Conservation (phyloP, 2,888 invertebrate genomes). For the Salpingus planirostris region DNA sequence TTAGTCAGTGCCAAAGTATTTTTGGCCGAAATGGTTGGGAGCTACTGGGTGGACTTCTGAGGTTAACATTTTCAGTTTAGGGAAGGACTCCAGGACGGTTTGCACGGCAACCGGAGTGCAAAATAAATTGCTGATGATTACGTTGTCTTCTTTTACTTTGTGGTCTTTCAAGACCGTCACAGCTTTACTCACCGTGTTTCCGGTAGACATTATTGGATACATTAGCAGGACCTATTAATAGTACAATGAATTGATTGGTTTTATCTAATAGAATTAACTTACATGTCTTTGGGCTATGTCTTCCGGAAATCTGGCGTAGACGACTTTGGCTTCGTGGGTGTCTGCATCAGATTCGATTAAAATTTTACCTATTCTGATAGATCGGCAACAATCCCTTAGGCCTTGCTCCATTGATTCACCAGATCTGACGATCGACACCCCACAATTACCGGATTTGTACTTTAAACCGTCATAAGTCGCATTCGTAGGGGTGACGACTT, state of each 20-base stretch:
- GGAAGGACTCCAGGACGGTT: conserved; percentile 75
- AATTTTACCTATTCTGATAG: conserved; percentile 97
- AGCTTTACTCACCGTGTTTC: conserved; percentile 91
- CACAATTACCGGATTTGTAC: conserved; percentile 96
- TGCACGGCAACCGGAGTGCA: conserved; percentile 88
- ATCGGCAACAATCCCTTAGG: conserved; percentile 92
- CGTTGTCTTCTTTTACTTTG: conserved; percentile 86
- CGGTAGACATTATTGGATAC: conserved; percentile 99
- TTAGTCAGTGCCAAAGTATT: conserved; percentile 99
- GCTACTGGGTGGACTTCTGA: conserved; percentile 92
- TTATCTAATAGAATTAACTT: conserved; percentile 15
- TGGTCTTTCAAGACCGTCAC: conserved; percentile 91
- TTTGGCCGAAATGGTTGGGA: conserved; percentile 96
- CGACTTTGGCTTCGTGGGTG: conserved; percentile 92
- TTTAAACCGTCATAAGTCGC: conserved; percentile 85
- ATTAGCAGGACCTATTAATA: conserved; percentile 68
- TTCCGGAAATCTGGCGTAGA: conserved; percentile 95
- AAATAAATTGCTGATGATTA: conserved; percentile 95
- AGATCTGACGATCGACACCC: conserved; percentile 91
- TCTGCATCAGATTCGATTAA: conserved; percentile 93
- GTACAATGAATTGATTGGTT: conserved; percentile 1
- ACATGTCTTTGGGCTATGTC: conserved; percentile 77
- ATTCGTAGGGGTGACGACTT: conserved; percentile 89
- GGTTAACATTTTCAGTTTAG: conserved; percentile 86
- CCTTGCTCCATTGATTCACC: conserved; percentile 56